Evolutionary conservation across 2,113 vertebrate species (phyloP).

Genomic region (Amazona guildingii): DNA sequence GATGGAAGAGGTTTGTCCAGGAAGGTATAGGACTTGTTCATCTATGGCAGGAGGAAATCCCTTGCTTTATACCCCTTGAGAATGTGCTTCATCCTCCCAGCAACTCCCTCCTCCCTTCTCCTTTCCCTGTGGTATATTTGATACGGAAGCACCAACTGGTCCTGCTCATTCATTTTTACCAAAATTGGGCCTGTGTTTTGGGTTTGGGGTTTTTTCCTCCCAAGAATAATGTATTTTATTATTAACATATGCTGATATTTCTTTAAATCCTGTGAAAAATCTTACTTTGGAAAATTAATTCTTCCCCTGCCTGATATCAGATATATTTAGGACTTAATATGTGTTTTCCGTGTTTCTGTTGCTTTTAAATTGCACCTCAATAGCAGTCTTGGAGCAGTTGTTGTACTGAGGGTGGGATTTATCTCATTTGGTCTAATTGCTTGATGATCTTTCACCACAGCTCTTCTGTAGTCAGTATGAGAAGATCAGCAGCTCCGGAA

Average conservation of each 20-base stretch:
- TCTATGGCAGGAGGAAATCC: background rate
- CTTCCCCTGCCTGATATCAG: background rate
- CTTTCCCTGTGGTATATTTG: background rate
- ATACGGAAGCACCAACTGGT: background rate
- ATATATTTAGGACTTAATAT: background rate
- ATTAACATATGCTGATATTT: background rate
- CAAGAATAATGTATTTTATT: background rate
- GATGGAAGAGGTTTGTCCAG: background rate
- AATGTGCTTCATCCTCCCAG: background rate
- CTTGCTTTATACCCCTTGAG: background rate
- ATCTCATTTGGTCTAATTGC: background rate
- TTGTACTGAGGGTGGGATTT: fast-evolving
- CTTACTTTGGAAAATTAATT: background rate
- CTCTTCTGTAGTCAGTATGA: background rate
- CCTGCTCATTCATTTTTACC: background rate
- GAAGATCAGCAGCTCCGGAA: background rate
- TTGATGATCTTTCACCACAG: background rate
- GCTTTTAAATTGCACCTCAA: background rate
- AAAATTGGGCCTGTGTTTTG: background rate
- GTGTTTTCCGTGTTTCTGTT: background rate
- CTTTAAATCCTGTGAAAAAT: background rate
- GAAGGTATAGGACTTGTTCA: background rate
- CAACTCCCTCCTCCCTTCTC: background rate
- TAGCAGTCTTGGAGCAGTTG: background rate
- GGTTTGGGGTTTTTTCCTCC: background rate